Conservation (phyloP, 2,113 vertebrate species). For the Stomatorhinus ivindoensis region DNA sequence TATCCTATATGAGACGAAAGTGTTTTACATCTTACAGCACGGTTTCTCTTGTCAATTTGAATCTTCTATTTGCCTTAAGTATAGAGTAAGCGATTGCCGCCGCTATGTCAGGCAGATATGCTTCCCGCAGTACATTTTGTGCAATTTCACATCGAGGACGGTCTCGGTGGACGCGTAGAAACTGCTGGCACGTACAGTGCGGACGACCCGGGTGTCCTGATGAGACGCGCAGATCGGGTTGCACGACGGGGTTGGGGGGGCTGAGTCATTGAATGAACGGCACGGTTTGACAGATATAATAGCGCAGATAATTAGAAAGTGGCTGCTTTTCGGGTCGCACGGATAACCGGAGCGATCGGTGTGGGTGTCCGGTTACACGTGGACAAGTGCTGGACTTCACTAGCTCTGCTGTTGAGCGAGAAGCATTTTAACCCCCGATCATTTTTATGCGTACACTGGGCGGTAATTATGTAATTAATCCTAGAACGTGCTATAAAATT, state of each 20-base stretch:
- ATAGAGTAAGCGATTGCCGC: not conserved
- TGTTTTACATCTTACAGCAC: not conserved
- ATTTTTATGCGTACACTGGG: not conserved
- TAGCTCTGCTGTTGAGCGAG: not conserved
- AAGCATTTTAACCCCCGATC: not conserved
- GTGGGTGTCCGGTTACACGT: not conserved
- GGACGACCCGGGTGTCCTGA: not conserved
- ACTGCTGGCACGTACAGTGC: not conserved
- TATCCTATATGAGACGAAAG: not conserved
- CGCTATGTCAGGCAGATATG: not conserved
- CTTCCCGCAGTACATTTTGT: slow-evolving; percentile 3
- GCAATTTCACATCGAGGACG: not conserved
- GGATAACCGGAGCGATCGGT: not conserved
- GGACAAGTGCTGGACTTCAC: not conserved
- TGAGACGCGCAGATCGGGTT: not conserved
- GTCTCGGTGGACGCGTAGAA: not conserved
- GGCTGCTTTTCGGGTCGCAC: not conserved
- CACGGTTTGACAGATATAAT: not conserved
- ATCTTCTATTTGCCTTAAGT: not conserved
- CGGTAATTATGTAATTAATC: not conserved
- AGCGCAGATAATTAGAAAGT: not conserved
- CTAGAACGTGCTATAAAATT: not conserved
- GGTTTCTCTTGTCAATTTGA: not conserved
- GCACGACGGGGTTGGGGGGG: not conserved
- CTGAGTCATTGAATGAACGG: not conserved